phyloP scores from a whole-genome alignment of 2,888 invertebrate species.

The Romanomermis culicivorax region DNA sequence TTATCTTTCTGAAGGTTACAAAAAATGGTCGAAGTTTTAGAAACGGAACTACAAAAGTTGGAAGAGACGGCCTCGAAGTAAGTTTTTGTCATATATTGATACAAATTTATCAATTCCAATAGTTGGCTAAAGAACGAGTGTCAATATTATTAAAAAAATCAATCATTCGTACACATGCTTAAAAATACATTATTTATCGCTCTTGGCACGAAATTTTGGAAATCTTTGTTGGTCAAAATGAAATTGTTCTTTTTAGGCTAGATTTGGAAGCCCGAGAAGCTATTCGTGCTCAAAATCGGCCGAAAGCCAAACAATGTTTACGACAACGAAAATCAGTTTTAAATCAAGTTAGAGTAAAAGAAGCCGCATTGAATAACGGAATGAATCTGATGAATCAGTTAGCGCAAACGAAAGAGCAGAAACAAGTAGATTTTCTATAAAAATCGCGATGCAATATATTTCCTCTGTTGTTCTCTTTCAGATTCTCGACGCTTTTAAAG shows the following conservation, averaged over 20 bases:
- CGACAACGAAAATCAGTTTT: conserved; percentile 3
- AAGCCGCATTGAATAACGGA: neutral
- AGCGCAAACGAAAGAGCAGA: conserved; percentile 5
- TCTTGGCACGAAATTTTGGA: too few species aligned
- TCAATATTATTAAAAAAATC: too few species aligned
- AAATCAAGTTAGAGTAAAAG: conserved; percentile 4
- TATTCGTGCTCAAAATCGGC: neutral
- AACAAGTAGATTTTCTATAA: neutral
- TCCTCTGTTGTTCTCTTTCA: neutral
- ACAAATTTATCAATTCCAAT: neutral
- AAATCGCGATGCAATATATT: neutral
- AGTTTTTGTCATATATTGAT: too few species aligned
- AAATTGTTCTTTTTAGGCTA: neutral
- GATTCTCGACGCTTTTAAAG: conserved; percentile 6
- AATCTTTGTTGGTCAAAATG: too few species aligned
- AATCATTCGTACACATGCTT: too few species aligned
- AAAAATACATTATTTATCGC: too few species aligned
- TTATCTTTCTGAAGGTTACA: neutral
- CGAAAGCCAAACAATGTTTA: conserved; percentile 2
- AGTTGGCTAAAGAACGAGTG: neutral
- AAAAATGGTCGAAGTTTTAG: neutral
- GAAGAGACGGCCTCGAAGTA: neutral
- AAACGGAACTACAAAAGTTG: neutral
- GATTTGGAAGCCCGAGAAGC: neutral
- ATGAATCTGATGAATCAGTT: neutral